phyloP scores from a whole-genome alignment of 2,113 vertebrate genomes.

The Microcebus lehilahytsara region DNA sequence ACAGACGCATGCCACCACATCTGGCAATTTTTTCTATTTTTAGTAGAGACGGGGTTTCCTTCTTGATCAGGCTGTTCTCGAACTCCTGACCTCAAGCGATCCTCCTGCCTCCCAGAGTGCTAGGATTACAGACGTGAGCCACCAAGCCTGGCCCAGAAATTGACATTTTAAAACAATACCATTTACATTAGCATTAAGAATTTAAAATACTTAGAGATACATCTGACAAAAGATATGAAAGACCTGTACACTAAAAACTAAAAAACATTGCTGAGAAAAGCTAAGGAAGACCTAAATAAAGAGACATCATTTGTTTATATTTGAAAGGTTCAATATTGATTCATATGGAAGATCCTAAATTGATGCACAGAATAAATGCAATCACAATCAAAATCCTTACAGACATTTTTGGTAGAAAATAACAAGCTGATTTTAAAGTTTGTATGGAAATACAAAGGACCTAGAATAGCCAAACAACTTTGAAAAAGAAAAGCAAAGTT shows the following conservation, averaged over 20 bases:
- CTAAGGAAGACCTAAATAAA: neutral
- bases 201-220: neutral
- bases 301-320: neutral
- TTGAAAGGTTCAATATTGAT: constrained; percentile 1
- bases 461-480: neutral
- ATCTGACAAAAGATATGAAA: neutral
- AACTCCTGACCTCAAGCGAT: too few species aligned
- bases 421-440: neutral
- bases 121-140: too few species aligned
- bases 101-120: too few species aligned
- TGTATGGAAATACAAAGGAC: neutral
- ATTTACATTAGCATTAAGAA: neutral
- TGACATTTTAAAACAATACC: neutral
- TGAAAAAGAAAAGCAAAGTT: neutral
- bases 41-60: too few species aligned
- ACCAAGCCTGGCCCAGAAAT: neutral
- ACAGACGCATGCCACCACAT: too few species aligned
- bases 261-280: constrained; percentile 3
- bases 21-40: too few species aligned
- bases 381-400: neutral
- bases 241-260: neutral
- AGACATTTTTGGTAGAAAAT: neutral
- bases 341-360: neutral
- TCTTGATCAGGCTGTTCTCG: too few species aligned
- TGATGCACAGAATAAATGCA: neutral